Conservation (phyloP, 1,140 invertebrate genomes). For the Scaptomyza montana region DNA sequence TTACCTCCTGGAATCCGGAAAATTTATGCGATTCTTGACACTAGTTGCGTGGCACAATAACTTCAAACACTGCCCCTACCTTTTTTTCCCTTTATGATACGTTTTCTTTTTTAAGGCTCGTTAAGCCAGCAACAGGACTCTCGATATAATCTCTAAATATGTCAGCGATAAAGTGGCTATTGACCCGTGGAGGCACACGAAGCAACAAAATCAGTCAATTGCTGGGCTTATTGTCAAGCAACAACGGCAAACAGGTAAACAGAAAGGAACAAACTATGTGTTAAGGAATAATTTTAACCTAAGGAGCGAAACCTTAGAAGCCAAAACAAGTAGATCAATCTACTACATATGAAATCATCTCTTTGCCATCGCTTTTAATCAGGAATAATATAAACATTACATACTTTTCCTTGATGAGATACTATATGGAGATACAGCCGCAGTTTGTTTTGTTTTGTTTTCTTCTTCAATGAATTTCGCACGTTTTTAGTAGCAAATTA, state of each 20-base stretch:
- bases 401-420: too few species aligned
- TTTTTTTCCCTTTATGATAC: slow-evolving; percentile 1
- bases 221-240: background rate
- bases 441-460: background rate
- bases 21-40: slow-evolving; percentile 82
- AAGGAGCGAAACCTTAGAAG: too few species aligned
- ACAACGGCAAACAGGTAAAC: slow-evolving; percentile 2
- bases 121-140: slow-evolving; percentile 13
- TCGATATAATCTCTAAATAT: slow-evolving; percentile 37
- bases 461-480: slow-evolving; percentile 65
- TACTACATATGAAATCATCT: too few species aligned
- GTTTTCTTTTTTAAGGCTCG: background rate
- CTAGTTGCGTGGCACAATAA: slow-evolving; percentile 67
- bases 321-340: too few species aligned
- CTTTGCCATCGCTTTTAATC: too few species aligned
- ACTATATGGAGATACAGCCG: too few species aligned
- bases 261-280: too few species aligned
- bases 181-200: slow-evolving; percentile 30
- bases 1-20: slow-evolving; percentile 66
- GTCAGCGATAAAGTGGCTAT: slow-evolving; percentile 50
- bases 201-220: background rate
- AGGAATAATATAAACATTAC: too few species aligned
- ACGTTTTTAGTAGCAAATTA: slow-evolving; percentile 71
- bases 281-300: too few species aligned
- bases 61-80: too few species aligned